Evolutionary conservation across 2,113 vertebrate genomes (phyloP).

Genomic region (Siniperca chuatsi): DNA sequence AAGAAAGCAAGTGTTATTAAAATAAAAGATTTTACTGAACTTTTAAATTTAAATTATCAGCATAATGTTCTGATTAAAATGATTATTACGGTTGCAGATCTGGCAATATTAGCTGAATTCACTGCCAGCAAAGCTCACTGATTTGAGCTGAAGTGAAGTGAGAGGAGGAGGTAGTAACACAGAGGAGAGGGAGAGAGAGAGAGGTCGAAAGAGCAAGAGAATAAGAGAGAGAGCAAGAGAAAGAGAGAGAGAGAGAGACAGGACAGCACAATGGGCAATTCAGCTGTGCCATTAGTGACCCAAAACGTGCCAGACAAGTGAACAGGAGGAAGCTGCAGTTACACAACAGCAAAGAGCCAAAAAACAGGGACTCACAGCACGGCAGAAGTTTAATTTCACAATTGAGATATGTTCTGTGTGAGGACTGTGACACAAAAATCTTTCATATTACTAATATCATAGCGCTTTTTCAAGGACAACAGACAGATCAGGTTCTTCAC

Average conservation of each 20-base stretch:
- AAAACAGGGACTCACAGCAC: neutral
- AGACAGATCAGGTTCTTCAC: neutral
- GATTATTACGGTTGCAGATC: neutral
- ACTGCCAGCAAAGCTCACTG: neutral
- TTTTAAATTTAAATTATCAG: neutral
- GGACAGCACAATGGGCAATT: conserved; percentile 16
- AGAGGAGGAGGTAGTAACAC: neutral
- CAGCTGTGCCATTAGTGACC: conserved; percentile 11
- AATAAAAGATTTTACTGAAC: neutral
- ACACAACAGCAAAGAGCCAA: conserved; percentile 23
- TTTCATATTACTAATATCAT: neutral
- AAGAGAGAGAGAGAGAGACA: neutral
- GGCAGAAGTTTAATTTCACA: neutral
- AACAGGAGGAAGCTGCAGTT: conserved; percentile 24
- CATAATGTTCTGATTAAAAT: neutral
- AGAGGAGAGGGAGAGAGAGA: neutral
- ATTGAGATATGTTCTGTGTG: neutral
- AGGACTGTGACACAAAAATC: neutral
- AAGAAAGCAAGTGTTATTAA: neutral
- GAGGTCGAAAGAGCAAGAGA: neutral
- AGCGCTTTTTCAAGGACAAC: neutral
- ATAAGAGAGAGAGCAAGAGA: neutral
- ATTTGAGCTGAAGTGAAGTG: neutral
- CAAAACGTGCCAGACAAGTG: conserved; percentile 6
- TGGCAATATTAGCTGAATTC: neutral